These are phyloP conservation scores for Tethya wilhelma DNA, from an alignment of 37 sponge, comb jelly and placozoan species.

Conservation along the genomic window DNA sequence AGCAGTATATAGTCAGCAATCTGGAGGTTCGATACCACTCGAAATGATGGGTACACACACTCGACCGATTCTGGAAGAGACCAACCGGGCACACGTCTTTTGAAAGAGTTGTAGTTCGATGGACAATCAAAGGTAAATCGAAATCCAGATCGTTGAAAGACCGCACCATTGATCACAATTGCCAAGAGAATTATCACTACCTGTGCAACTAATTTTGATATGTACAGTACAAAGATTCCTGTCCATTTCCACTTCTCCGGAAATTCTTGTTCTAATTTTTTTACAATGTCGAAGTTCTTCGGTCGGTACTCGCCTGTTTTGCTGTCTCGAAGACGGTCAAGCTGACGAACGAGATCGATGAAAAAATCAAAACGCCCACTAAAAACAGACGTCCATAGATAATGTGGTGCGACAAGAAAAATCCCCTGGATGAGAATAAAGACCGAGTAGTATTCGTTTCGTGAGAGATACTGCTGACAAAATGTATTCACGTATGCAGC, in stretches of 20 bases:
- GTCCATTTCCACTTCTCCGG: neutral
- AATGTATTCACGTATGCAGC: conserved; percentile 38
- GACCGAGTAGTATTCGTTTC: conserved; percentile 30
- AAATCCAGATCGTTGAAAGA: too few species aligned
- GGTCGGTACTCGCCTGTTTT: conserved; percentile 52
- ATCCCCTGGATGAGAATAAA: conserved; percentile 44
- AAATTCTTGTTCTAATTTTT: conserved; percentile 53
- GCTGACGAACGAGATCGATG: conserved; percentile 23
- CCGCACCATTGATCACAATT: too few species aligned
- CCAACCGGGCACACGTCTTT: too few species aligned
- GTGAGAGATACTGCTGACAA: conserved; percentile 36
- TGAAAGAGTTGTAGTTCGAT: too few species aligned
- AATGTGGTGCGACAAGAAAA: conserved; percentile 51
- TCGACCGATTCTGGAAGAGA: too few species aligned
- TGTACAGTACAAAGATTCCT: conserved; percentile 47
- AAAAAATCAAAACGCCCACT: conserved; percentile 53
- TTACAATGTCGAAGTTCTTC: conserved; percentile 38
- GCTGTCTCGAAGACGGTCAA: conserved; percentile 46
- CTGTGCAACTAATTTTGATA: conserved; percentile 36
- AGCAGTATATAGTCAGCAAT: conserved; percentile 19
- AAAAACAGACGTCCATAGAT: conserved; percentile 45
- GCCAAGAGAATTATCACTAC: neutral
- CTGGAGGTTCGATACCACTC: too few species aligned
- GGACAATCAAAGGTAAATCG: too few species aligned
- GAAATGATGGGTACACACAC: too few species aligned